Evolutionary conservation across 2,888 invertebrate genomes (phyloP), one percentile per base, ranked within the genome.

Genomic region (Eupithecia vulgata): DNA sequence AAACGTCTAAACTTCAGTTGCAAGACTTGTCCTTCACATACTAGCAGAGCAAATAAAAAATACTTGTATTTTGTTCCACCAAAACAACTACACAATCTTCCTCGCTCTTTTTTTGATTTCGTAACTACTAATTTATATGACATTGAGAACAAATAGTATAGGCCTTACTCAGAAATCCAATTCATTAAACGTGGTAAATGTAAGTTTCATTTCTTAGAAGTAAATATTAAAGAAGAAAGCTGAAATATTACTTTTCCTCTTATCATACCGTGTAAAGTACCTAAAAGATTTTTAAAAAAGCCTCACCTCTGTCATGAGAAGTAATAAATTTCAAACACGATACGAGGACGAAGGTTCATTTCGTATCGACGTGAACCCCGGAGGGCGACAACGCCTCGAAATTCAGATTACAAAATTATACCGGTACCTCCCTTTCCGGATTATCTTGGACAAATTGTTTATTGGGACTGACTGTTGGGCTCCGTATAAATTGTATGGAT

Each of bases 271-370:
- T 21, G 52, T 61, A 61, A 61, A 15, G 15, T 34, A 61, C 30
- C 13, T 15, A n/a, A n/a, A 21, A 37, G n/a, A 65, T 65, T 65
- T 65, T 62, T 34, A 68, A 70, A 21, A 62, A 62, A 71, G 42
- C 35, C 30, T 52, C 65, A 75, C 72, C 30, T 42, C 25, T 13
- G 59, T 68, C 67, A 77, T 68, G 72, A 65, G 68, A 67, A 69
- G 77, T 79, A 79, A 76, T 77, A 80, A 79, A 80, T 79, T 79
- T 78, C 68, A 68, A 79, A 78, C 69, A 66, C 71, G 73, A 73
- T 77, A 52, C 68, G 72, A 68, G 76, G 69, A 72, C 35, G 65
- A 57, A 68, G 61, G 61, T 61, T 34, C 61, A 17, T 3, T 67
- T 76, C 71, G 67, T 72, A 72, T 75, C 40, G 65, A n/a, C 62